phyloP scores from a whole-genome alignment of 2,113 vertebrate species.

The Circaetus cinerascens region DNA sequence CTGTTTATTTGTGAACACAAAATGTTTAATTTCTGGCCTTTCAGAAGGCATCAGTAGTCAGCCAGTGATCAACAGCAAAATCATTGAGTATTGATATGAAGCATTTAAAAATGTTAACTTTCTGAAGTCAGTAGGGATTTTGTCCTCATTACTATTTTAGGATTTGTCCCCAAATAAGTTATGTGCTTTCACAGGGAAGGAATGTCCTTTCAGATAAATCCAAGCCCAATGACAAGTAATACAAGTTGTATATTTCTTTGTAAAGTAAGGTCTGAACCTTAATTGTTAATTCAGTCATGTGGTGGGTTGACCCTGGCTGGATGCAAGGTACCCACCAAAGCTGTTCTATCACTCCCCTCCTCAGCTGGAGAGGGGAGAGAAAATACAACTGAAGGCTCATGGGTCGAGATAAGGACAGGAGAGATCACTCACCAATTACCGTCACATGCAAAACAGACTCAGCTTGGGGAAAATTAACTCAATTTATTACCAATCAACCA shows the following conservation, averaged over 20 bases:
- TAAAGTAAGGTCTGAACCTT: not conserved
- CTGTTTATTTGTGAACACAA: not conserved
- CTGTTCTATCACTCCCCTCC: no score
- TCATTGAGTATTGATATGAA: not conserved
- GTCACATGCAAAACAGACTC: no score
- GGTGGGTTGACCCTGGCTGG: no score
- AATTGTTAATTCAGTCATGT: not conserved
- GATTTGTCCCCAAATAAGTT: not conserved
- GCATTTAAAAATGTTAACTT: not conserved
- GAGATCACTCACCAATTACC: no score
- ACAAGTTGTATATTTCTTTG: not conserved
- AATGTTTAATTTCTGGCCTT: not conserved
- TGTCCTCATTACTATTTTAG: not conserved
- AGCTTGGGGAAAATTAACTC: no score
- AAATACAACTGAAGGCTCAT: no score
- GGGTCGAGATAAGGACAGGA: no score
- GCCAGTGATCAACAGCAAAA: not conserved
- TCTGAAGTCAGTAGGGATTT: not conserved
- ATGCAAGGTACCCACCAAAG: no score
- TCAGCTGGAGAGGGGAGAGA: no score
- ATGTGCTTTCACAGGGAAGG: not conserved
- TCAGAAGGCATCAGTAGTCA: not conserved
- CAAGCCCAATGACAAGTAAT: not conserved
- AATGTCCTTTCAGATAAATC: not conserved
- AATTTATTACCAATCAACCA: no score